Evolutionary conservation across 23 tunicate genomes (phyloP), one percentile per base, ranked within the genome.

Genomic region (Halocynthia aurantium): DNA sequence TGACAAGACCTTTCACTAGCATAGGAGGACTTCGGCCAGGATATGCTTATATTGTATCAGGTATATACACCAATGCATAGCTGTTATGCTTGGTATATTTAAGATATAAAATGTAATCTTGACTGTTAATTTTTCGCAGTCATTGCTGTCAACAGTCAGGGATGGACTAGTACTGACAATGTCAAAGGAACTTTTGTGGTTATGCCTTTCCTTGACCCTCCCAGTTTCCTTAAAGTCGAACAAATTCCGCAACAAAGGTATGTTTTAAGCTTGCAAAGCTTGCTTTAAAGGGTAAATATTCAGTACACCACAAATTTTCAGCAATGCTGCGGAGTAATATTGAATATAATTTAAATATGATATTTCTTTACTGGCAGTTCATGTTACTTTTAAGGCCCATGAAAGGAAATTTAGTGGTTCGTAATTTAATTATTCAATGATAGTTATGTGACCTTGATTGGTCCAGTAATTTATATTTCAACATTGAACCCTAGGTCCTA

Each of bases 121-220:
- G 72, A 11, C 22, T 67, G 31, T 11, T 67, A 15, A 1, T n/a
- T 67, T 40, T 40, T 74, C 6, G 9, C 64, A 74, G 78, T 74
- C 8, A 15, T 74, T 10, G 78, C 78, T 7, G 78, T 74, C 10
- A 54, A 74, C 21, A 7, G 19, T 18, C 49, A 53, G 8, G 78
- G 78, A 13, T 13, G 56, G 57, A 53, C 78, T 8, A 54, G 64
- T 52, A 74, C 78, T 13, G 78, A 74, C 31, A 74, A 74, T 15
- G 78, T 74, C n/a, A 55, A 54, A 49, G 78, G 78, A 7, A 18
- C 8, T 18, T 74, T 74, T 56, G 22, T 74, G 13, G 65, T 49
- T 5, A 74, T 54, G 64, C 78, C 78, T 22, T 54, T 54, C 31
- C 78, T 74, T 5, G 78, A 74, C 63, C 78, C 78, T 18, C 78